Conservation (phyloP, 2,113 vertebrate species). For the Esox niger region DNA sequence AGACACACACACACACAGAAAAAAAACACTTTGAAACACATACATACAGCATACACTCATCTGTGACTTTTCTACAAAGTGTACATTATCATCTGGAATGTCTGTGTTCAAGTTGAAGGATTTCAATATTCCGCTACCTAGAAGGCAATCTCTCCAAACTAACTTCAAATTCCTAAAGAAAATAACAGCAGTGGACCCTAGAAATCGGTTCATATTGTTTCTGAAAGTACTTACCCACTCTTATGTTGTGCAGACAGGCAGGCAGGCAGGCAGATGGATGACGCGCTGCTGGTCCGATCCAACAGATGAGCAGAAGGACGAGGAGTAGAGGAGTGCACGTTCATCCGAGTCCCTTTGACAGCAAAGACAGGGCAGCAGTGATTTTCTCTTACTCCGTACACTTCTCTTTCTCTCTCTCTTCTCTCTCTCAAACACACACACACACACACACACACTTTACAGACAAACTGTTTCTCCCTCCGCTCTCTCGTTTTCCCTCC, state of each 20-base stretch:
- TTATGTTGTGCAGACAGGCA: constrained; percentile 9
- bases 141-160: constrained; percentile 20
- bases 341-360: constrained; percentile 67
- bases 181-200: constrained; percentile 23
- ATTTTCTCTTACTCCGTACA: constrained; percentile 50
- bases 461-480: constrained; percentile 48
- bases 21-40: background rate
- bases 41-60: constrained; percentile 8
- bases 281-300: no score
- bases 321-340: constrained; percentile 53
- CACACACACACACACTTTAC: no score
- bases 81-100: constrained; percentile 19
- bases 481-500: constrained; percentile 53
- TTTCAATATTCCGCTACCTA: constrained; percentile 33
- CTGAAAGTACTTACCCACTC: constrained; percentile 63
- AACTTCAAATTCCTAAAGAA: constrained; percentile 14
- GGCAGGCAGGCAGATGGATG: constrained; percentile 26
- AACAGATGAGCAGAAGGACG: constrained; percentile 39
- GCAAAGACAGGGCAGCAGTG: constrained; percentile 62
- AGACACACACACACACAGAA: background rate
- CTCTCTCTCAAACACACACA: no score
- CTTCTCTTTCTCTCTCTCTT: constrained; percentile 63
- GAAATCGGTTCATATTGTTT: constrained; percentile 20
- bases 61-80: constrained; percentile 65
- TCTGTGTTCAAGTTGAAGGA: constrained; percentile 8